Evolutionary conservation across 2,113 vertebrate species (phyloP).

Genomic region (Calidris pugnax): DNA sequence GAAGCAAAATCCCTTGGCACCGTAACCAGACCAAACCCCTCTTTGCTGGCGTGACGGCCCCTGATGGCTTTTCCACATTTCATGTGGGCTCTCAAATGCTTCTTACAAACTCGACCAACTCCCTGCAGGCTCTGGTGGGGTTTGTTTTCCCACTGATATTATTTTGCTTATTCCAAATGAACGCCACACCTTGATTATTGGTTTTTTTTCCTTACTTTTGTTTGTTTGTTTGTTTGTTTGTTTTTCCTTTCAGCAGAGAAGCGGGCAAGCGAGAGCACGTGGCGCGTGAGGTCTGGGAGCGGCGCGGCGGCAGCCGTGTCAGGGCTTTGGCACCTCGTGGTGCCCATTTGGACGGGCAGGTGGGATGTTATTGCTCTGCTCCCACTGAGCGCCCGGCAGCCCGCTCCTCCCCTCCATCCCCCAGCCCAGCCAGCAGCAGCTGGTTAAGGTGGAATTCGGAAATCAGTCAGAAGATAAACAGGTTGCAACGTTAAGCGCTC

Average conservation of each 20-base stretch:
- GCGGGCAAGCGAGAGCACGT: background rate
- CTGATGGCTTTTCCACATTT: slow-evolving; percentile 37
- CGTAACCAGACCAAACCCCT: background rate
- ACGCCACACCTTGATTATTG: background rate
- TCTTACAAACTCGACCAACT: background rate
- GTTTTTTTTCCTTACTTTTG: background rate
- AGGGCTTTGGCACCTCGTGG: slow-evolving; percentile 35
- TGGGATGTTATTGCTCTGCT: background rate
- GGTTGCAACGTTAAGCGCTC: slow-evolving; percentile 37
- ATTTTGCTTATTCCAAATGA: background rate
- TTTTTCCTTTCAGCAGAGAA: background rate
- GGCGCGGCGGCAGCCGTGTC: background rate
- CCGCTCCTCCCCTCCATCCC: background rate
- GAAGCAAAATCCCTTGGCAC: slow-evolving; percentile 33
- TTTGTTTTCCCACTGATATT: background rate
- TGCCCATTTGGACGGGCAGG: too few relatives aligned
- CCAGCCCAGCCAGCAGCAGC: slow-evolving; percentile 25
- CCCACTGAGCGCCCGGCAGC: background rate
- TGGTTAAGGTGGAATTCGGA: slow-evolving; percentile 59
- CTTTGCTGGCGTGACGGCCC: background rate
- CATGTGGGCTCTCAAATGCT: background rate
- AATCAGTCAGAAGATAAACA: slow-evolving; percentile 67
- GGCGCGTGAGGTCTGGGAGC: background rate
- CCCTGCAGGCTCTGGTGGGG: background rate
- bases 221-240: background rate